Base-by-base conservation (phyloP, 2,888 invertebrate genomes). In the Mesorhabditis belari region DNA sequence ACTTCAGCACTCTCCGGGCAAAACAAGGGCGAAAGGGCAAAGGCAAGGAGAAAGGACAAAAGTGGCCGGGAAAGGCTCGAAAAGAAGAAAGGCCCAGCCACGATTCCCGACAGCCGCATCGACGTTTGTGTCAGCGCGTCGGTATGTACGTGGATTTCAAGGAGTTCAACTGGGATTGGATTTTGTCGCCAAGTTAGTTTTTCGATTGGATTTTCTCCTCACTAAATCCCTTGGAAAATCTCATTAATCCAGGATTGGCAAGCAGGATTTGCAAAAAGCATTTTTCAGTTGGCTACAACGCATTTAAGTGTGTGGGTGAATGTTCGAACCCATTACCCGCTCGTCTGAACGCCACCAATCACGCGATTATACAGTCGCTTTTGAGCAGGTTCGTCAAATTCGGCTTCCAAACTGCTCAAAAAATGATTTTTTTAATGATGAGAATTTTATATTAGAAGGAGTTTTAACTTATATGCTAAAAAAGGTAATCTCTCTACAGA, bases 161-260 rank as follows among this genome's bases (percentile, higher is more conserved):
- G 55, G 92, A 93, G 81, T 92, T 98, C 35, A 94, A 94, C 58
- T 98, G 96, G 96, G 90, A 95, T 84, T 98, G 96, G 96, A 79
- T 79, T 25, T 62, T 80, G 58, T 76, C 79, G 21, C 79, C 79
- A 26, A 66, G 79, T 79, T 53, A 54, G 71, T 66, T 29, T 19
- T 28, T 9, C 29, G 3, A 2, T 3, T 4, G 17, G 5, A 26
- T 5, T 12, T 53, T 1, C 9, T 6, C 23, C 26, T 29, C 29
- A 19, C n/a, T n/a, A n/a, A n/a, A n/a, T n/a, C n/a, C n/a, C n/a
- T n/a, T n/a, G n/a, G n/a, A n/a, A n/a, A n/a, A n/a, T n/a, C n/a
- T n/a, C n/a, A n/a, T n/a, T n/a, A n/a, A n/a, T n/a, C n/a, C n/a
- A n/a, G n/a, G n/a, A n/a, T n/a, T n/a, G n/a, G n/a, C n/a, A n/a